These are phyloP conservation scores for Chascanopsetta lugubris DNA, from an alignment of 2,113 vertebrate species.

Conservation along the genomic window DNA sequence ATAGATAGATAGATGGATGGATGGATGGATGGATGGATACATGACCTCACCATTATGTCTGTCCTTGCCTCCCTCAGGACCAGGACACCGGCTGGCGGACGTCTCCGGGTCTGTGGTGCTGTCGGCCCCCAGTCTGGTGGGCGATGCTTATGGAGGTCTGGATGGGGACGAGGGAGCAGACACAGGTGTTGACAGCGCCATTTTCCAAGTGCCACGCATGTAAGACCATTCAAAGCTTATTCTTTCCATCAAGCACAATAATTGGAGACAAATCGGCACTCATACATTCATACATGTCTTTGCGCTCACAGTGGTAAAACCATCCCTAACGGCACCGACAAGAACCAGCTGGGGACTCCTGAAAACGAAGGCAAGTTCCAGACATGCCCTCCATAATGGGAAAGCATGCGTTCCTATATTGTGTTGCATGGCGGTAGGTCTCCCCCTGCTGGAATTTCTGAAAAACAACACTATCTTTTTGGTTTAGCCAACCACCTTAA, in stretches of 20 bases:
- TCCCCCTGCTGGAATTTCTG: slow-evolving; percentile 59
- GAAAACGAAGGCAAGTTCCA: slow-evolving; percentile 89
- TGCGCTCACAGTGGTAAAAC: slow-evolving; percentile 85
- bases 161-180: slow-evolving; percentile 88
- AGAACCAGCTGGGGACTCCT: slow-evolving; percentile 77
- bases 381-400: neutral
- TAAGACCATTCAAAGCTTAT: slow-evolving; percentile 75
- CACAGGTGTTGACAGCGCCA: slow-evolving; percentile 88
- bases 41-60: neutral
- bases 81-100: slow-evolving; percentile 87
- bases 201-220: slow-evolving; percentile 95
- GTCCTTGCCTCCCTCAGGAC: slow-evolving; percentile 74
- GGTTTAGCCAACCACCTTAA: neutral
- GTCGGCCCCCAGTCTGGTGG: slow-evolving; percentile 89
- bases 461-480: slow-evolving; percentile 1
- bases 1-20: too few relatives aligned
- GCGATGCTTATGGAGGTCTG: slow-evolving; percentile 88
- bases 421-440: slow-evolving; percentile 18
- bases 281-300: neutral
- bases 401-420: neutral
- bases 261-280: neutral
- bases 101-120: slow-evolving; percentile 89
- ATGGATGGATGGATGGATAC: too few relatives aligned
- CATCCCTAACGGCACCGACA: slow-evolving; percentile 86
- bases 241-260: neutral